Conservation (phyloP, 2,888 invertebrate genomes). For the Drosophila quinaria region DNA sequence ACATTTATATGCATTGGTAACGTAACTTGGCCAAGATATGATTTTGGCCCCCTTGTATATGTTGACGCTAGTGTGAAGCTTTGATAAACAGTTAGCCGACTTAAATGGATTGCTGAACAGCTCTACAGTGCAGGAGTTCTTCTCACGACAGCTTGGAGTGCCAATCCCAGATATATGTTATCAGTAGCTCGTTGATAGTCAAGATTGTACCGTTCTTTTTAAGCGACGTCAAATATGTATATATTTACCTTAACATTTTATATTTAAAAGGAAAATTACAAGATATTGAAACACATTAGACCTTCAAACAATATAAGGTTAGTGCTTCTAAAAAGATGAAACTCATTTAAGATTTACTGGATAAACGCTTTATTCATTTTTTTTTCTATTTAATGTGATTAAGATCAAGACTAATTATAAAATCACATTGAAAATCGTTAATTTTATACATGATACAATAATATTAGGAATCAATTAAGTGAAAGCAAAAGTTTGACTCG, state of each 20-base stretch:
- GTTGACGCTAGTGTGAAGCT: conserved; percentile 54
- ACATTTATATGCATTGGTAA: conserved; percentile 35
- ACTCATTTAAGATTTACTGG: no score
- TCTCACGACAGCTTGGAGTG: background rate
- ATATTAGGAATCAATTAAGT: background rate
- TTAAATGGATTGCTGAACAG: conserved; percentile 56
- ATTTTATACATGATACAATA: no score
- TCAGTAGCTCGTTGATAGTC: conserved; percentile 1
- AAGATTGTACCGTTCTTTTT: background rate
- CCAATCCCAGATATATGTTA: background rate
- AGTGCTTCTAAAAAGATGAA: no score
- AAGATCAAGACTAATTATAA: no score
- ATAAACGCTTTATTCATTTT: no score
- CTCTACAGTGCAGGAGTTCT: background rate
- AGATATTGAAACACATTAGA: no score
- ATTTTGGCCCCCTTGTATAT: conserved; percentile 52
- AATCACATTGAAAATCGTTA: no score
- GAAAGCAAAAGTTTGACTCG: background rate
- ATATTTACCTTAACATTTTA: no score
- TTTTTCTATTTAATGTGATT: no score
- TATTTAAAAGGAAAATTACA: no score
- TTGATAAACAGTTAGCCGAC: conserved; percentile 65
- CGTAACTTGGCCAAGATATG: conserved; percentile 45
- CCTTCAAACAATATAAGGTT: no score
- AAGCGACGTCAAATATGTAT: background rate